Conservation (phyloP, 1,140 invertebrate species). For the Achatina immaculata region DNA sequence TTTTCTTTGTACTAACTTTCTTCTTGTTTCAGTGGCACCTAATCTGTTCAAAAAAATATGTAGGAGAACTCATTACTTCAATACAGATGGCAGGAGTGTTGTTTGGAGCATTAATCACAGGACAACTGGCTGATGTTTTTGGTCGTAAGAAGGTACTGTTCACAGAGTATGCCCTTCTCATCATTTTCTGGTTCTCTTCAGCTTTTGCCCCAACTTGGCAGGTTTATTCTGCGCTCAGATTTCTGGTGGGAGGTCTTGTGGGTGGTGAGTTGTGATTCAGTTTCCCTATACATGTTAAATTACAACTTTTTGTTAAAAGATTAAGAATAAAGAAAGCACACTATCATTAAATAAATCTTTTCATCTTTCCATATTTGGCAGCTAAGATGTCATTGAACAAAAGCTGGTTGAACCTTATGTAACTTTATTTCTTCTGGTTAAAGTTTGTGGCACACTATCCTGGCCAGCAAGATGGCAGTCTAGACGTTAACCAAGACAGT, state of each 20-base stretch:
- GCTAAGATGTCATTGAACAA: too few species aligned
- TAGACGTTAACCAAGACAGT: too few species aligned
- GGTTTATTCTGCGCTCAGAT: conserved; percentile 54
- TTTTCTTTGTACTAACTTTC: conserved; percentile 28
- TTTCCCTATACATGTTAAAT: too few species aligned
- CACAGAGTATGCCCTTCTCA: conserved; percentile 45
- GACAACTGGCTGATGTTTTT: conserved; percentile 58
- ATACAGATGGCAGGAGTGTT: conserved; percentile 61
- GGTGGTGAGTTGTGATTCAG: conserved; percentile 46
- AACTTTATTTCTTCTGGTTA: too few species aligned
- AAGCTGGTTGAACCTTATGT: too few species aligned
- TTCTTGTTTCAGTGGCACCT: conserved; percentile 55
- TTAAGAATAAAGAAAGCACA: too few species aligned
- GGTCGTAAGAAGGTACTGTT: conserved; percentile 56
- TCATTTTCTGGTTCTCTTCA: conserved; percentile 48
- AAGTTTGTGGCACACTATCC: too few species aligned
- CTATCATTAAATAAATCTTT: too few species aligned
- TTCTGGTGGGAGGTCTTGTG: conserved; percentile 55
- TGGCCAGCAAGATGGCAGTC: too few species aligned
- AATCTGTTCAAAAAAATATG: conserved; percentile 45
- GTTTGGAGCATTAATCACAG: conserved; percentile 54
- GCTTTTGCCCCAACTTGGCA: conserved; percentile 55
- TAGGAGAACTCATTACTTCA: conserved; percentile 52
- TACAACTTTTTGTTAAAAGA: too few species aligned
- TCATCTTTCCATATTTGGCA: too few species aligned